Conservation (phyloP, 1,140 invertebrate genomes). For the Megalopta genalis region DNA sequence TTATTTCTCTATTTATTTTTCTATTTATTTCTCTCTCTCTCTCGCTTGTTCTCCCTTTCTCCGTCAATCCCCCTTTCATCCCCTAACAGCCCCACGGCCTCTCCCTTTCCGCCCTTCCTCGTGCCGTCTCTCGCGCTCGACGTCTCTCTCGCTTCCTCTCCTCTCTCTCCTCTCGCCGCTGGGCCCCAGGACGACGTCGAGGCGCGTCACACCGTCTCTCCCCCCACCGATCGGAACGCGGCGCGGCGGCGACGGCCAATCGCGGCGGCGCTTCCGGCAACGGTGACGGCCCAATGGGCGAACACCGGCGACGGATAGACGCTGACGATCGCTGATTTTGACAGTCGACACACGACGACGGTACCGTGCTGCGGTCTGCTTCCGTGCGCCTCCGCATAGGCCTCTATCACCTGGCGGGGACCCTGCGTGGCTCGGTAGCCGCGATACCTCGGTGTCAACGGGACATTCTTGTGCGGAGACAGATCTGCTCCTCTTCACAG, state of each 20-base stretch:
- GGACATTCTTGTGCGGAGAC: too few relatives aligned
- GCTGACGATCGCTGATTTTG: constrained; percentile 59
- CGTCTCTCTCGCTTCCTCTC: constrained; percentile 35
- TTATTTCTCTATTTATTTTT: constrained; percentile 12
- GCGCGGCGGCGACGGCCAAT: constrained; percentile 50
- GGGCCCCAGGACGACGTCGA: constrained; percentile 39
- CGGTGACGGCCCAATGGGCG: constrained; percentile 59
- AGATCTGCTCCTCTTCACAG: too few relatives aligned
- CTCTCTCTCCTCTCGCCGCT: constrained; percentile 6
- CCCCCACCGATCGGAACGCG: constrained; percentile 34
- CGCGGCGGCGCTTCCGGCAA: constrained; percentile 63
- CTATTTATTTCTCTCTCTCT: constrained; percentile 3
- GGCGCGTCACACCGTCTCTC: constrained; percentile 52
- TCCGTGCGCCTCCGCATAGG: neutral
- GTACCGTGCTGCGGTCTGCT: constrained; percentile 38
- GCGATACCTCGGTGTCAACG: too few relatives aligned
- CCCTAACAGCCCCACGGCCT: constrained; percentile 6
- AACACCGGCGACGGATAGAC: constrained; percentile 58
- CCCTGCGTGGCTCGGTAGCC: too few relatives aligned
- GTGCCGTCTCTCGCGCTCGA: constrained; percentile 53
- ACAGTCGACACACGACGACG: constrained; percentile 57
- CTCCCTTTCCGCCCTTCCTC: constrained; percentile 50
- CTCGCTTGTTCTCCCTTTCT: neutral
- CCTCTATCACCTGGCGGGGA: neutral
- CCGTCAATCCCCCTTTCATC: constrained; percentile 16